Percentiles rank a stretch among this genome's conserved stretches.
Conservation (phyloP, 2,113 vertebrate species). For the Bos javanicus region DNA sequence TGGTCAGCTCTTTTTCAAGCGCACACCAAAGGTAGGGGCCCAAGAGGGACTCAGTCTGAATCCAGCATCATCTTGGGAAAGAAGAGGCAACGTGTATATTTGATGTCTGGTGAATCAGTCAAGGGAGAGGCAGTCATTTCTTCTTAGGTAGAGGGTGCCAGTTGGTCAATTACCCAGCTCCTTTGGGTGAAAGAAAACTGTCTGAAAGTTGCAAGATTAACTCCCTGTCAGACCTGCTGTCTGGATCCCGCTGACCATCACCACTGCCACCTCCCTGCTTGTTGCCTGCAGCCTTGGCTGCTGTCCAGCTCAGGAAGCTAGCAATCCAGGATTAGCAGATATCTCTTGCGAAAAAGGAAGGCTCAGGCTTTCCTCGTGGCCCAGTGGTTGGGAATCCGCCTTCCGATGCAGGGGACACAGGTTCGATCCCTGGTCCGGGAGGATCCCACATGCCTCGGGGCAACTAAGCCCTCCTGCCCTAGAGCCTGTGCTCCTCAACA, state of each 20-base stretch:
- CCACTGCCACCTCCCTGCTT: background rate
- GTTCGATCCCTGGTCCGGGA: background rate
- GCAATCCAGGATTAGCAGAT: background rate
- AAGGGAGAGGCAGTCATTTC: background rate
- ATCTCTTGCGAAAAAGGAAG: background rate
- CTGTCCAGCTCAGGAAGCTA: background rate
- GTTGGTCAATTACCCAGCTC: background rate
- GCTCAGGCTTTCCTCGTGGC: background rate
- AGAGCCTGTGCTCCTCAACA: background rate
- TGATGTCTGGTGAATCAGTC: background rate
- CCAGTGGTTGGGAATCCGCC: background rate
- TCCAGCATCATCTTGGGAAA: background rate
- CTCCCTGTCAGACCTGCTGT: background rate
- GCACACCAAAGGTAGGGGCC: background rate
- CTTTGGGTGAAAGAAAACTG: background rate
- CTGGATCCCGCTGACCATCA: background rate
- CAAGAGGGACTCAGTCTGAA: background rate
- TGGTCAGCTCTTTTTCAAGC: background rate
- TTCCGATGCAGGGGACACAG: background rate
- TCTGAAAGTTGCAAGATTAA: background rate
- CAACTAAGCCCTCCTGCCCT: background rate
- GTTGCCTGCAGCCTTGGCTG: background rate
- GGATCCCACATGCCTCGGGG: background rate
- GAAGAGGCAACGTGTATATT: background rate
- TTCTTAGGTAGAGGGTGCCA: background rate